A percentile compares a stretch with the other conserved stretches of the same genome.
These are phyloP conservation scores for Tetranychus truncatus DNA, from an alignment of 2,888 invertebrate genomes.

Conservation along the genomic window DNA sequence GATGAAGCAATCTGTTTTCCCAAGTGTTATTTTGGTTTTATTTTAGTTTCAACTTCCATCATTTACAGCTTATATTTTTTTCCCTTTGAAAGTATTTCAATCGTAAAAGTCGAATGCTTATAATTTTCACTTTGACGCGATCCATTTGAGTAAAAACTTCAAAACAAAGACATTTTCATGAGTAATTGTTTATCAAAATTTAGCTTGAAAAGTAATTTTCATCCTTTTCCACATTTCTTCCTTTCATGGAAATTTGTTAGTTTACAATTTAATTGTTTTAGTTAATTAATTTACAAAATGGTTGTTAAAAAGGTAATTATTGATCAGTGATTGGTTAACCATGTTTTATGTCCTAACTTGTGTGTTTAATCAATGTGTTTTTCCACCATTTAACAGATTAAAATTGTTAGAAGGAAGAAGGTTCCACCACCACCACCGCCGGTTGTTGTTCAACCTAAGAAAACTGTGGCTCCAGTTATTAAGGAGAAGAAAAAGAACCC, in stretches of 20 bases:
- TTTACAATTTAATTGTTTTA: neutral
- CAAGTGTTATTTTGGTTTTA: too few relatives aligned
- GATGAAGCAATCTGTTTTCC: too few relatives aligned
- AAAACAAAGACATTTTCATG: too few relatives aligned
- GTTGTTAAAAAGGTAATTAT: neutral
- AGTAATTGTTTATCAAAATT: too few relatives aligned
- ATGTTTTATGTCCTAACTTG: neutral
- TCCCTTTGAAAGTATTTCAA: too few relatives aligned
- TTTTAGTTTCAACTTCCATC: too few relatives aligned
- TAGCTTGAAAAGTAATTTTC: too few relatives aligned
- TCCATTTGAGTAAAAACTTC: too few relatives aligned
- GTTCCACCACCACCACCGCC: slow-evolving; percentile 10
- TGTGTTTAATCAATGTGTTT: neutral
- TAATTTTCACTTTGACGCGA: too few relatives aligned
- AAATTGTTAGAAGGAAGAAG: slow-evolving; percentile 2
- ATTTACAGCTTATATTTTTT: too few relatives aligned
- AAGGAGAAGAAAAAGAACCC: slow-evolving; percentile 49
- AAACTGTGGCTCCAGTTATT: slow-evolving; percentile 8
- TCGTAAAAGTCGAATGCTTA: too few relatives aligned
- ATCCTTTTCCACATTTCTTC: neutral
- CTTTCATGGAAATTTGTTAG: neutral
- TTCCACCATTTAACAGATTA: neutral
- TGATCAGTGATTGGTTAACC: neutral
- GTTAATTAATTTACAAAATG: neutral
- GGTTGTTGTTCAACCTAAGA: neutral